Base-by-base conservation (phyloP, 2,797 vertebrate species). In the Halcyon leucocephala region DNA sequence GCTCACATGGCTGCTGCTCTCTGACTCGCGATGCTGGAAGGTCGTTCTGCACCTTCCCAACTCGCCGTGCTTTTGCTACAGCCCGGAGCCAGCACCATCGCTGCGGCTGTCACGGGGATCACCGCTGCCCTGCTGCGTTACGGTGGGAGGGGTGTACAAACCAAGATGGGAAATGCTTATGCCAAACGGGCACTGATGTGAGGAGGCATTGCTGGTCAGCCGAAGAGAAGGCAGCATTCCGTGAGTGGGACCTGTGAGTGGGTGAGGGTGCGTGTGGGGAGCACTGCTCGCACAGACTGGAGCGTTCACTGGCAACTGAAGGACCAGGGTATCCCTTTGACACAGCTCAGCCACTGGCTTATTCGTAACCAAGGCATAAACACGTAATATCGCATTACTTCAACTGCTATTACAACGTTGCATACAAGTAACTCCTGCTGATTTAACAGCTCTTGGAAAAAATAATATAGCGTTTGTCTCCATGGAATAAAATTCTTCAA, bases 361-460 rank as follows among this genome's bases (percentile, higher is more conserved):
- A 26, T 49, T 86, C 93, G 86, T 87, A 95, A 90, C 57, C 5
- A 10, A 93, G 48, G 78, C 83, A 66, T 93, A 93, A 94, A 92
- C 86, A 90, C 48, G 4, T 64, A 70, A 26, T 85, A 89, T 78
- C 15, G 0, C 55, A 42, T 89, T 93, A 85, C 93, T 85, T 84
- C 37, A 90, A 61, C 73, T 81, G 52, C 44, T 92, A 21, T 91
- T 92, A 70, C 57, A 91, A 69, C n/a, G 78, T 29, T 69, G 20
- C 51, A 70, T 70, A 84, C 31, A 58, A 94, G 60, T 69, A 94
- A 94, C 62, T 92, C 86, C 90, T 77, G 77, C 73, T 96, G 90
- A 79, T 90, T 96, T 95, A 90, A 92, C 31, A 89, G 67, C 49
- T 37, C 64, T 90, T 90, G 83, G 85, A 84, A 96, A 96, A 94